These are phyloP conservation scores for Antheraea mylitta DNA, from an alignment of 1,140 invertebrate genomes.

Conservation along the genomic window DNA sequence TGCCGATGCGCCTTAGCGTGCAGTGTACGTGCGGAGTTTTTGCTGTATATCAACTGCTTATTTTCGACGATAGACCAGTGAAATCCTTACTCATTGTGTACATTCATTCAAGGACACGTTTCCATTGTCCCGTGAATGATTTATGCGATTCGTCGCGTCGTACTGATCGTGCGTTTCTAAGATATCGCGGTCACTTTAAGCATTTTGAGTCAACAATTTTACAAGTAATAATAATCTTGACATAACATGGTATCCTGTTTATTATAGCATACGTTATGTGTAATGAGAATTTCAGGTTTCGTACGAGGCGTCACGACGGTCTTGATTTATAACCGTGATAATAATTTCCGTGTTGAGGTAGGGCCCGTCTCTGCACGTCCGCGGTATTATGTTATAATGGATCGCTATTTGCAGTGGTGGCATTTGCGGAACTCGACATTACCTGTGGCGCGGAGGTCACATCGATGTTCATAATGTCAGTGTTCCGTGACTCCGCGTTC, in stretches of 20 bases:
- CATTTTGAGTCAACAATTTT: background rate
- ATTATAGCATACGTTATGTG: slow-evolving; percentile 9
- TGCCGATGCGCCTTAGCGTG: too few relatives aligned
- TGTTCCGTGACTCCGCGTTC: background rate
- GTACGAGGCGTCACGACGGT: slow-evolving; percentile 28
- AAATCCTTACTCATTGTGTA: slow-evolving; percentile 53
- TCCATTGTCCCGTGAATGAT: slow-evolving; percentile 48
- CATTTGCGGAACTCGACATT: slow-evolving; percentile 29
- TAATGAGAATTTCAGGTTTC: slow-evolving; percentile 40
- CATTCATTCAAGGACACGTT: slow-evolving; percentile 67
- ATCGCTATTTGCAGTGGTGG: slow-evolving; percentile 33
- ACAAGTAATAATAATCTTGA: background rate
- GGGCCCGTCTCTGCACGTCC: slow-evolving; percentile 33
- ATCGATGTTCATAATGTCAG: slow-evolving; percentile 23
- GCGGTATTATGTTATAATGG: slow-evolving; percentile 38
- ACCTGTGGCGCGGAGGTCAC: slow-evolving; percentile 23
- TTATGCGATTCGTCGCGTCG: background rate
- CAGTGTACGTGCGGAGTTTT: slow-evolving; percentile 28
- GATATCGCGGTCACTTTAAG: background rate
- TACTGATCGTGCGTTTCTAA: background rate
- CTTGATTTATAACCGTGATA: slow-evolving; percentile 58
- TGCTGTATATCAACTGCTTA: too few relatives aligned
- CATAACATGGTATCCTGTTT: background rate
- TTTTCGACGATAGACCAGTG: too few relatives aligned
- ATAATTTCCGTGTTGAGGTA: slow-evolving; percentile 64